These are phyloP conservation scores for Perizoma flavofasciatum DNA, from an alignment of 2,888 invertebrate species.

Conservation along the genomic window DNA sequence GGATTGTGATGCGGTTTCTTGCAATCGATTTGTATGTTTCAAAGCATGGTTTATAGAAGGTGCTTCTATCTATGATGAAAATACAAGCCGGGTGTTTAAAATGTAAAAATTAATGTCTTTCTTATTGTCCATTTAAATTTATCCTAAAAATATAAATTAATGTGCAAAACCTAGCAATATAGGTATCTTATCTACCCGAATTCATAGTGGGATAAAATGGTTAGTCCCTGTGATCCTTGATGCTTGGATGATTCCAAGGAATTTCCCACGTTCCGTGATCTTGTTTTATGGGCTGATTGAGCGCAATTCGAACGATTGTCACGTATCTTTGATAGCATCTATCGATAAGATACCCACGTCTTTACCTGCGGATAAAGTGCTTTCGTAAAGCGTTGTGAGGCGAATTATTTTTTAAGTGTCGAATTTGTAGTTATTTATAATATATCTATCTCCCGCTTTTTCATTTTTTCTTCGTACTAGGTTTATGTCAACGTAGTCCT, in stretches of 20 bases:
- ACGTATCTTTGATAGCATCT: conserved; percentile 62
- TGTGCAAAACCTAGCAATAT: conserved; percentile 22
- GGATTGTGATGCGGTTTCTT: too few species aligned
- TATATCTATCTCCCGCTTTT: background rate
- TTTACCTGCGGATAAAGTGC: conserved; percentile 41
- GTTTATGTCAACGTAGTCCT: conserved; percentile 36
- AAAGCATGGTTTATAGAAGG: too few species aligned
- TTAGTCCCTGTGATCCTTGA: conserved; percentile 26
- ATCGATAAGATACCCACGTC: conserved; percentile 51
- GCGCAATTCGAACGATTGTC: conserved; percentile 62
- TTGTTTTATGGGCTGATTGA: conserved; percentile 65
- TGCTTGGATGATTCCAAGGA: conserved; percentile 54
- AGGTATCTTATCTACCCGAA: conserved; percentile 19
- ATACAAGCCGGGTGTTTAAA: too few species aligned
- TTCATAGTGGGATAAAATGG: conserved; percentile 26
- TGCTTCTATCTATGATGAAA: too few species aligned
- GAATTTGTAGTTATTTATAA: background rate
- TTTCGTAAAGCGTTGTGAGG: conserved; percentile 27
- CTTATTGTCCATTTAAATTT: too few species aligned
- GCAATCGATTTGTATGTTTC: too few species aligned
- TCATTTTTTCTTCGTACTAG: conserved; percentile 20
- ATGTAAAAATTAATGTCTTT: too few species aligned
- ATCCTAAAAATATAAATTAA: background rate
- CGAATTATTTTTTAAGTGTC: conserved; percentile 10
- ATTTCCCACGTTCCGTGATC: conserved; percentile 42